These are phyloP conservation scores for Sycophila texana DNA, from an alignment of 2,888 invertebrate genomes.

Conservation along the genomic window DNA sequence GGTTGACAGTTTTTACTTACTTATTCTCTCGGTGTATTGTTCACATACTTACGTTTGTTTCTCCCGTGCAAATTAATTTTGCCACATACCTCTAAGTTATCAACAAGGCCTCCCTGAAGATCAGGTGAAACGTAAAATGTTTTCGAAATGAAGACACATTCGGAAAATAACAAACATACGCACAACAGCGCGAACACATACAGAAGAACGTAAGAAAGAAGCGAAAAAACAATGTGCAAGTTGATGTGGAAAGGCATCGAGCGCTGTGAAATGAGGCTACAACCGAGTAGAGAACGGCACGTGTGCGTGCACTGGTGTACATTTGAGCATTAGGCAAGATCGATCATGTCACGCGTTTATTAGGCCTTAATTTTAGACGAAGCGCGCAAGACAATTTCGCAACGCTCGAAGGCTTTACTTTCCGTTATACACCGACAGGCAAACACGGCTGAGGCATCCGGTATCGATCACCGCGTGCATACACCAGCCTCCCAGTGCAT, in stretches of 20 bases:
- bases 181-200: too few relatives aligned
- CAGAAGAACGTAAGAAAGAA: not conserved
- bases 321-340: constrained; percentile 3
- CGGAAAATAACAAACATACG: not conserved
- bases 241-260: not conserved
- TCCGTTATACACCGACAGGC: not conserved
- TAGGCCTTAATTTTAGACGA: constrained; percentile 21
- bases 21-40: too few relatives aligned
- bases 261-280: constrained; percentile 6
- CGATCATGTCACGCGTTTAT: not conserved
- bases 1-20: too few relatives aligned
- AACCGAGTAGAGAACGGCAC: not conserved
- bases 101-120: too few relatives aligned
- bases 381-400: constrained; percentile 8
- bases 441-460: not conserved
- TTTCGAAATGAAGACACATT: not conserved
- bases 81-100: too few relatives aligned
- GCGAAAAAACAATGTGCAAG: not conserved
- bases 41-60: not conserved
- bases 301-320: not conserved
- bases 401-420: constrained; percentile 10
- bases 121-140: too few relatives aligned
- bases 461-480: not conserved
- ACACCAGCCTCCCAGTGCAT: not conserved
- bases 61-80: not conserved